Percentiles rank a stretch among this genome's conserved stretches.
Evolutionary conservation across 2,888 invertebrate species (phyloP).

Genomic region (Perdita meconis): DNA sequence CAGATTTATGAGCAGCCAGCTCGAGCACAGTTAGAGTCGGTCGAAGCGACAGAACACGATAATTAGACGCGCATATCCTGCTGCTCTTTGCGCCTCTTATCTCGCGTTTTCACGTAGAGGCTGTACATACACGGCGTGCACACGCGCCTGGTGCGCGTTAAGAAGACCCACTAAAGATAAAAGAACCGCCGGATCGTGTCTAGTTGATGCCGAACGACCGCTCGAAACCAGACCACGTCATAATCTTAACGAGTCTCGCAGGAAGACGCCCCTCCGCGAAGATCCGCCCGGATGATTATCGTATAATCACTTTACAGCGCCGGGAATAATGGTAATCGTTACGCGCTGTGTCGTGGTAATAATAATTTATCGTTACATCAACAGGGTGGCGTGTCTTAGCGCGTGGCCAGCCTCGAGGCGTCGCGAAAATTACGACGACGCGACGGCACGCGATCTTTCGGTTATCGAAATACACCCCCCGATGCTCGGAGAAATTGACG

Average conservation of each 20-base stretch:
- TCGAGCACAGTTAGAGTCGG: background rate
- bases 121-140: slow-evolving; percentile 16
- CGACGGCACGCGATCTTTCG: slow-evolving; percentile 73
- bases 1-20: background rate
- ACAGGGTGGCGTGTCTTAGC: slow-evolving; percentile 17
- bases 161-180: slow-evolving; percentile 36
- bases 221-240: slow-evolving; percentile 10
- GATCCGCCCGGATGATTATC: slow-evolving; percentile 21
- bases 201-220: slow-evolving; percentile 5
- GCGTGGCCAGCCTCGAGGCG: slow-evolving; percentile 21
- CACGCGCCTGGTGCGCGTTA: slow-evolving; percentile 24
- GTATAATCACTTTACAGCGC: slow-evolving; percentile 25
- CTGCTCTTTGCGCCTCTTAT: slow-evolving; percentile 16
- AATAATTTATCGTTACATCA: slow-evolving; percentile 32
- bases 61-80: slow-evolving; percentile 37
- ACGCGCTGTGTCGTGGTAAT: slow-evolving; percentile 31
- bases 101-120: slow-evolving; percentile 29
- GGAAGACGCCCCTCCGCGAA: slow-evolving; percentile 23
- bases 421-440: slow-evolving; percentile 30
- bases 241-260: slow-evolving; percentile 40
- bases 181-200: slow-evolving; percentile 12
- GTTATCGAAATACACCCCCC: slow-evolving; percentile 70
- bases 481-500: slow-evolving; percentile 67
- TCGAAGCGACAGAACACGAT: slow-evolving; percentile 25
- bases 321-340: slow-evolving; percentile 23